phyloP scores from a whole-genome alignment of 30 jellyfish, hydroid and myxozoan species.

The Chrysaora quinquecirrha region DNA sequence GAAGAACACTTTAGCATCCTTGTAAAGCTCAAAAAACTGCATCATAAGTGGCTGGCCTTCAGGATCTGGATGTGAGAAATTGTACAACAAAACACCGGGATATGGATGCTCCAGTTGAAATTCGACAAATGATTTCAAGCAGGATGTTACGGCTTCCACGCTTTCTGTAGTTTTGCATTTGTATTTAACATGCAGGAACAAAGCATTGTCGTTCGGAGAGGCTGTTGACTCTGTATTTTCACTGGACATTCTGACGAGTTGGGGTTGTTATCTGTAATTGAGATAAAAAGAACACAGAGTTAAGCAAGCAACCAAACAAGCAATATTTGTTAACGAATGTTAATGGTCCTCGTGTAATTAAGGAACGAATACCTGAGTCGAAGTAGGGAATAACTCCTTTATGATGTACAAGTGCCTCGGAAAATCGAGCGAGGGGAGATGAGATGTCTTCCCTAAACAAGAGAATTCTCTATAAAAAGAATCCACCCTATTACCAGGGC shows the following conservation, averaged over 20 bases:
- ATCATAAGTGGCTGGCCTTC: background rate
- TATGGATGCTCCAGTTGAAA: background rate
- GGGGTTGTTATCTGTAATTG: too few species aligned
- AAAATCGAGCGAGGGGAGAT: too few species aligned
- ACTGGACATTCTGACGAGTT: slow-evolving; percentile 6
- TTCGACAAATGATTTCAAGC: background rate
- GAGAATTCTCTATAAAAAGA: too few species aligned
- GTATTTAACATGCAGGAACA: background rate
- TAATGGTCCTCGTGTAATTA: too few species aligned
- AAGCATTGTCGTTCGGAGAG: background rate
- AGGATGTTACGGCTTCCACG: background rate
- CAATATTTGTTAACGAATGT: too few species aligned
- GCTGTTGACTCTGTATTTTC: background rate
- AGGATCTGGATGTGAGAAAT: slow-evolving; percentile 7
- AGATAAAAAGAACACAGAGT: too few species aligned
- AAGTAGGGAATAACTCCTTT: too few species aligned
- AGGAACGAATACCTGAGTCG: too few species aligned
- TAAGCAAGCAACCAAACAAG: too few species aligned
- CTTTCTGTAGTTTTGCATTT: background rate
- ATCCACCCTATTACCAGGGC: too few species aligned
- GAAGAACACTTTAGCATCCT: background rate
- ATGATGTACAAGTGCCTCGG: too few species aligned
- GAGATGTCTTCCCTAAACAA: too few species aligned
- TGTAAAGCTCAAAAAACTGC: background rate
- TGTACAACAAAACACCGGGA: background rate